Conservation (phyloP, 2,888 invertebrate genomes). For the Hoplodrina ambigua region DNA sequence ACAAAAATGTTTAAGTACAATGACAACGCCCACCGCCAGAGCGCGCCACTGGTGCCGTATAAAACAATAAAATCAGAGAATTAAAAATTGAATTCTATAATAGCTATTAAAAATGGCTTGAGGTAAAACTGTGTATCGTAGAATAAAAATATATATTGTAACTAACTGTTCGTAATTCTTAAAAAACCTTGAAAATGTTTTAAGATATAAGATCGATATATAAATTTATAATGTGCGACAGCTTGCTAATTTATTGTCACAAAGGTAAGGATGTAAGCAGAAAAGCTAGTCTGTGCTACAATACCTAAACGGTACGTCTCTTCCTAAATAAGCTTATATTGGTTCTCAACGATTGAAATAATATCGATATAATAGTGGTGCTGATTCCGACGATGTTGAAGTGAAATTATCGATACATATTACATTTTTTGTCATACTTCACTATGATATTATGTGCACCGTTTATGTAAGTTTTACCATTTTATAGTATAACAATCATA, state of each 20-base stretch:
- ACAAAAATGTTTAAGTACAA: slow-evolving; percentile 49
- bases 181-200: slow-evolving; percentile 13
- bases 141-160: slow-evolving; percentile 23
- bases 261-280: slow-evolving; percentile 15
- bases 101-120: slow-evolving; percentile 46
- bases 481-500: slow-evolving; percentile 55
- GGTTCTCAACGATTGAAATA: slow-evolving; percentile 38
- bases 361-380: slow-evolving; percentile 56
- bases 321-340: slow-evolving; percentile 45
- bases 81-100: slow-evolving; percentile 10
- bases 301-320: slow-evolving; percentile 20
- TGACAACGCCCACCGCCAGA: slow-evolving; percentile 45
- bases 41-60: slow-evolving; percentile 18
- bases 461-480: slow-evolving; percentile 56
- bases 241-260: slow-evolving; percentile 28
- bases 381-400: slow-evolving; percentile 46
- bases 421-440: slow-evolving; percentile 57
- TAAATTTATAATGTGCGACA: slow-evolving; percentile 6
- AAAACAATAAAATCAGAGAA: slow-evolving; percentile 4
- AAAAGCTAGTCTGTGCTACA: slow-evolving; percentile 14
- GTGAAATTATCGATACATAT: slow-evolving; percentile 50
- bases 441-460: slow-evolving; percentile 60
- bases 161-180: slow-evolving; percentile 27
- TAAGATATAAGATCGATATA: slow-evolving; percentile 16
- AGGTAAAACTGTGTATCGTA: slow-evolving; percentile 13